Evolutionary conservation across 2,797 vertebrate genomes (phyloP).

Genomic region (Gymnodraco acuticeps): DNA sequence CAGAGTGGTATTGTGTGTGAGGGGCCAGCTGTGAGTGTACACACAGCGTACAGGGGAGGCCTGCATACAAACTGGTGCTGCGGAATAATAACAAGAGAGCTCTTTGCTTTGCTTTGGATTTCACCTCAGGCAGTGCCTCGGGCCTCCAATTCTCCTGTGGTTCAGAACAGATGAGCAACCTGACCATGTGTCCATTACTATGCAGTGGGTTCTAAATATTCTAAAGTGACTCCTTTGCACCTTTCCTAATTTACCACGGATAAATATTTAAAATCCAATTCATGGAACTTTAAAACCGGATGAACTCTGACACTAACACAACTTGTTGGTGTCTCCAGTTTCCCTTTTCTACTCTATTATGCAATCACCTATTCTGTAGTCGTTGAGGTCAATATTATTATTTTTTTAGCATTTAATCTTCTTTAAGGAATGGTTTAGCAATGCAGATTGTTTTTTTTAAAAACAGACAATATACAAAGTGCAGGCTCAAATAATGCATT

Average conservation of each 20-base stretch:
- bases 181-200: constrained; percentile 69
- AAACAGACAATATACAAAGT: too few relatives aligned
- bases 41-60: constrained; percentile 48
- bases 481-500: not conserved
- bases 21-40: constrained; percentile 63
- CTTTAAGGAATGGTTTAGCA: not conserved
- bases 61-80: constrained; percentile 44
- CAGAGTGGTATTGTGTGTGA: constrained; percentile 47
- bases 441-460: too few relatives aligned
- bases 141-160: constrained; percentile 75
- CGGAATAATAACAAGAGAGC: constrained; percentile 73
- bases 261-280: constrained; percentile 60
- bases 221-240: constrained; percentile 58
- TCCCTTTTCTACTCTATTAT: not conserved
- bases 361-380: fast-evolving
- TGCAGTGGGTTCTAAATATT: constrained; percentile 51
- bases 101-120: constrained; percentile 70
- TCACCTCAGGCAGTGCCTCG: constrained; percentile 71
- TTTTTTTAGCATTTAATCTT: not conserved
- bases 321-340: constrained; percentile 31
- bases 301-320: constrained; percentile 30
- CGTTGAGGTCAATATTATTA: not conserved
- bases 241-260: constrained; percentile 48
- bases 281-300: not conserved
- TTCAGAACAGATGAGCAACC: constrained; percentile 76